phyloP scores from a whole-genome alignment of 2,113 vertebrate genomes.

The Cygnus buccinator region DNA sequence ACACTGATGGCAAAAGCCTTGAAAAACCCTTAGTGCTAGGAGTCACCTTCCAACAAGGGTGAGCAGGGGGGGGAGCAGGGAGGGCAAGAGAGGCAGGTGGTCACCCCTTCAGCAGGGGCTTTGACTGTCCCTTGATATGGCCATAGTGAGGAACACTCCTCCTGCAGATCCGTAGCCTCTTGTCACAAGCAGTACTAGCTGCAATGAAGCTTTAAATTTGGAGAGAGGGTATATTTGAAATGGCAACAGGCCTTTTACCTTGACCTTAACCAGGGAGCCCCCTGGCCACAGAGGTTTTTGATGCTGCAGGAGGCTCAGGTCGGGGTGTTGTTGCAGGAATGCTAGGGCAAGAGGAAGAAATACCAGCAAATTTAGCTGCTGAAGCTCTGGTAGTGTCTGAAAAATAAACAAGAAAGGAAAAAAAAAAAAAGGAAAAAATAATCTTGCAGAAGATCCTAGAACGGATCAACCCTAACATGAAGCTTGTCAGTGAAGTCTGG shows the following conservation, averaged over 20 bases:
- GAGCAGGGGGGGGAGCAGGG: background rate
- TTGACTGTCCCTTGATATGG: background rate
- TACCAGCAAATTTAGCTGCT: background rate
- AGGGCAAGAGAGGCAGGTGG: background rate
- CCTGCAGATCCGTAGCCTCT: background rate
- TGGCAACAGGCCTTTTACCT: background rate
- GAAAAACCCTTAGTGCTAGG: background rate
- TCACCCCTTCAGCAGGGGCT: background rate
- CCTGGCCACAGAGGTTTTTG: background rate
- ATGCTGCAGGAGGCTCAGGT: background rate
- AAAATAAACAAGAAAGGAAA: background rate
- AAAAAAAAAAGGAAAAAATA: fast-evolving
- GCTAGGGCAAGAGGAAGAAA: background rate
- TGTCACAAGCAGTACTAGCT: background rate
- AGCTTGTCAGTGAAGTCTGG: background rate
- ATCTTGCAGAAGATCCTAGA: background rate
- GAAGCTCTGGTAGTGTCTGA: background rate
- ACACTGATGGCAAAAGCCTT: background rate
- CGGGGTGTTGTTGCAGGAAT: background rate
- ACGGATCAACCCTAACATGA: background rate
- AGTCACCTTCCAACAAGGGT: background rate
- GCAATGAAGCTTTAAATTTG: background rate
- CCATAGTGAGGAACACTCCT: background rate
- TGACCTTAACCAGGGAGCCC: background rate
- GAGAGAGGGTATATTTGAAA: background rate